Conservation (phyloP, 2,888 invertebrate genomes). For the Metallyticus violacea region DNA sequence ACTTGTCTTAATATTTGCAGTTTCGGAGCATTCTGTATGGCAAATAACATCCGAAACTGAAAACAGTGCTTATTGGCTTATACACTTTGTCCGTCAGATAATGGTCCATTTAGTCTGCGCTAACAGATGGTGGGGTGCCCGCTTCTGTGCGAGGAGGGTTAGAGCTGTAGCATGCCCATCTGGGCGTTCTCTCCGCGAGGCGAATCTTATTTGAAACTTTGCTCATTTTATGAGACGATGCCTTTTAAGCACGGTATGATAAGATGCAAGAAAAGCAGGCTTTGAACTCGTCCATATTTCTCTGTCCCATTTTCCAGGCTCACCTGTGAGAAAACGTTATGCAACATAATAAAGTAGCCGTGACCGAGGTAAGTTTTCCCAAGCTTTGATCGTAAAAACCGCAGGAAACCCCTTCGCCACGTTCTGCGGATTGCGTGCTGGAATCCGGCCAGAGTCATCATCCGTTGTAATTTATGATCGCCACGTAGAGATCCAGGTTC, state of each 20-base stretch:
- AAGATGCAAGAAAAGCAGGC: background rate
- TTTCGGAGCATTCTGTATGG: too few relatives aligned
- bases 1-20: too few relatives aligned
- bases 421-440: background rate
- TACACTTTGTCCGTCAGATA: too few relatives aligned
- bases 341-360: background rate
- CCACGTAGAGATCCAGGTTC: too few relatives aligned
- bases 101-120: too few relatives aligned
- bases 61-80: too few relatives aligned
- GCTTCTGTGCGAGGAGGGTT: too few relatives aligned
- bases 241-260: background rate
- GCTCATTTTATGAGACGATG: background rate
- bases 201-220: background rate
- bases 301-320: too few relatives aligned
- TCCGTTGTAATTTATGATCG: background rate
- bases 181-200: background rate
- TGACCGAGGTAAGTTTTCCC: background rate
- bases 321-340: background rate
- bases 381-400: background rate
- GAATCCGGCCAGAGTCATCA: background rate
- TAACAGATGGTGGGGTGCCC: too few relatives aligned
- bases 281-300: too few relatives aligned
- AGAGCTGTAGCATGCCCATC: too few relatives aligned
- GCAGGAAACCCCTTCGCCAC: background rate
- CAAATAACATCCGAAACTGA: too few relatives aligned